Evolutionary conservation across 2,888 invertebrate species (phyloP), one percentile per base, ranked within the genome.

Genomic region (Lasioglossum zephyrum): DNA sequence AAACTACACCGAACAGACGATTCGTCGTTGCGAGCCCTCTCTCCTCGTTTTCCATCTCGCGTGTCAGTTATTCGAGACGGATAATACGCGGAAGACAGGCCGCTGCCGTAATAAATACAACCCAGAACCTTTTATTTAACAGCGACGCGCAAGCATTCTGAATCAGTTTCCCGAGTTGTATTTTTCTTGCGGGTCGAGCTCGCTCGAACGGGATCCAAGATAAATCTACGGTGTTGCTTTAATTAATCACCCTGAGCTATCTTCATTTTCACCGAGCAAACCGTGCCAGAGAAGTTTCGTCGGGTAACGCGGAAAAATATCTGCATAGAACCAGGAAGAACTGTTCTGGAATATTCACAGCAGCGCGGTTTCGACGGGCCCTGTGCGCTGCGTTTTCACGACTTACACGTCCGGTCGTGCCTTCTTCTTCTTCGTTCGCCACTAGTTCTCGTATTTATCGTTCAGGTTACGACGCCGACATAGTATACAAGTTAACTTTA

Each of bases 371-470:
- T 31, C 36, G 72, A 70, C 77, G 44, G 60, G 63, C n/a, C 74
- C 76, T 41, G 76, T 18, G 63, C 53, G 47, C 22, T 75, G 53
- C 73, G 31, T 83, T 86, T 79, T 83, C 83, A 81, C 82, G 80
- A 80, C 86, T 81, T 81, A 83, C 87, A 78, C 79, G 86, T 87
- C 87, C 87, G 85, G 85, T 39, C 63, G 85, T 85, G 77, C 60
- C 79, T 70, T 53, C 73, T 47, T 72, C 60, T 13, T 22, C 36
- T 57, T 63, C 57, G 70, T 36, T 57, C 72, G 47, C 47, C 66
- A 26, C 76, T 16, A 31, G 63, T 63, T 63, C 78, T 73, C 78
- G 81, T 83, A 86, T 86, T 87, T 87, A 87, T 86, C 83, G 72
- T 83, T 44, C 70, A 53, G 63, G 86, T 87, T 86, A 87, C 82